phyloP scores from a whole-genome alignment of 2,797 vertebrate genomes.

The Serranus cabrilla region DNA sequence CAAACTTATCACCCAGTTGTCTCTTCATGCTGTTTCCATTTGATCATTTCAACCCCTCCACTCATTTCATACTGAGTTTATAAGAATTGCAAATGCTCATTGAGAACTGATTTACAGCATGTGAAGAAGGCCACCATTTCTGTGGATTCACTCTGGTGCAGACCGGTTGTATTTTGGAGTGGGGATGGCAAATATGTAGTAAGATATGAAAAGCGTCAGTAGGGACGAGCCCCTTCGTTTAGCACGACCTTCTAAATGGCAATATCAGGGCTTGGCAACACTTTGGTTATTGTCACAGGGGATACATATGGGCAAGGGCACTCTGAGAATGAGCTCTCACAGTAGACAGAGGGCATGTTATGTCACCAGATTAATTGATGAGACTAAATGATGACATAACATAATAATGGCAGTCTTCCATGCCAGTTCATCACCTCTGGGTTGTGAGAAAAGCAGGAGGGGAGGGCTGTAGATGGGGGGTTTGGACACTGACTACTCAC shows the following conservation, averaged over 20 bases:
- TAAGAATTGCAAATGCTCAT: slow-evolving; percentile 31
- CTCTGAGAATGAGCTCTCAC: slow-evolving; percentile 31
- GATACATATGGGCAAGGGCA: slow-evolving; percentile 56
- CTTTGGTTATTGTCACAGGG: slow-evolving; percentile 39
- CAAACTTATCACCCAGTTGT: slow-evolving; percentile 26
- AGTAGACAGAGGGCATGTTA: slow-evolving; percentile 57
- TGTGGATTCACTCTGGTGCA: slow-evolving; percentile 15
- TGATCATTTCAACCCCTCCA: slow-evolving; percentile 19
- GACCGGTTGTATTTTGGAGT: slow-evolving; percentile 33
- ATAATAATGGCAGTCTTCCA: slow-evolving; percentile 54
- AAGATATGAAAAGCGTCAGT: slow-evolving; percentile 32
- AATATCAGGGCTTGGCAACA: slow-evolving; percentile 64
- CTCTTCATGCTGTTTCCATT: slow-evolving; percentile 32
- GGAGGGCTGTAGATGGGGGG: no score
- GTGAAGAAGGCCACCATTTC: slow-evolving; percentile 42
- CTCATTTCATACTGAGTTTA: slow-evolving; percentile 17
- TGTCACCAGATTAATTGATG: slow-evolving; percentile 63
- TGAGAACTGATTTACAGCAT: slow-evolving; percentile 33
- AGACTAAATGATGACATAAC: slow-evolving; percentile 67
- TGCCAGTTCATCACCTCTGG: slow-evolving; percentile 59
- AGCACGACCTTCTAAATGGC: slow-evolving; percentile 58
- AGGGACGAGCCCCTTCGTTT: slow-evolving; percentile 31
- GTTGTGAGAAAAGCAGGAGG: slow-evolving; percentile 19
- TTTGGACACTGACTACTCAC: slow-evolving; percentile 5
- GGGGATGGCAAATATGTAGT: background rate